A percentile compares a stretch with the other conserved stretches of the same genome.
Conservation (phyloP, 2,113 vertebrate species). For the Podocnemis expansa region DNA sequence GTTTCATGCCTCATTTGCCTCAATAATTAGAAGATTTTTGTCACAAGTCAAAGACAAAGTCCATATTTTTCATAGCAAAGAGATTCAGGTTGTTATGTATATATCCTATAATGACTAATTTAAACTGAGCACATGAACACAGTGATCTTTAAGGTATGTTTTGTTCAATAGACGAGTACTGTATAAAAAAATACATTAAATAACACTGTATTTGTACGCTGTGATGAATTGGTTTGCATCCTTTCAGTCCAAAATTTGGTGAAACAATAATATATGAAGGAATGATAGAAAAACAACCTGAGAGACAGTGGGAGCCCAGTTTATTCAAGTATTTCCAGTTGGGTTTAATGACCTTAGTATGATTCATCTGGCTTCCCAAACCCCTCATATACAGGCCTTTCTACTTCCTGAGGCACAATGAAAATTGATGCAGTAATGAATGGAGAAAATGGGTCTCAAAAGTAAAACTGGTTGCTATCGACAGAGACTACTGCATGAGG, state of each 20-base stretch:
- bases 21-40: conserved; percentile 59
- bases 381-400: fast-evolving
- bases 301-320: neutral
- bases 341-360: neutral
- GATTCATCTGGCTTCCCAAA: neutral
- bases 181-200: conserved; percentile 43
- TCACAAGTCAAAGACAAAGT: conserved; percentile 46
- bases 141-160: neutral
- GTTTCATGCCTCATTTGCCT: conserved; percentile 61
- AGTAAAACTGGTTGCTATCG: neutral
- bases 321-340: neutral
- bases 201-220: neutral
- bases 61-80: conserved; percentile 30
- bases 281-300: neutral
- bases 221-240: neutral
- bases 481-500: neutral
- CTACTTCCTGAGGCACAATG: neutral
- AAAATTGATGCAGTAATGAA: neutral
- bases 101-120: neutral
- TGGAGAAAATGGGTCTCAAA: neutral
- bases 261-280: neutral
- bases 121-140: conserved; percentile 25
- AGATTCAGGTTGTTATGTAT: conserved; percentile 3
- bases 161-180: conserved; percentile 10
- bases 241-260: neutral